A percentile compares a stretch with the other conserved stretches of the same genome.
These are phyloP conservation scores for Athalia circularis DNA, from an alignment of 2,888 invertebrate genomes.

Conservation along the genomic window DNA sequence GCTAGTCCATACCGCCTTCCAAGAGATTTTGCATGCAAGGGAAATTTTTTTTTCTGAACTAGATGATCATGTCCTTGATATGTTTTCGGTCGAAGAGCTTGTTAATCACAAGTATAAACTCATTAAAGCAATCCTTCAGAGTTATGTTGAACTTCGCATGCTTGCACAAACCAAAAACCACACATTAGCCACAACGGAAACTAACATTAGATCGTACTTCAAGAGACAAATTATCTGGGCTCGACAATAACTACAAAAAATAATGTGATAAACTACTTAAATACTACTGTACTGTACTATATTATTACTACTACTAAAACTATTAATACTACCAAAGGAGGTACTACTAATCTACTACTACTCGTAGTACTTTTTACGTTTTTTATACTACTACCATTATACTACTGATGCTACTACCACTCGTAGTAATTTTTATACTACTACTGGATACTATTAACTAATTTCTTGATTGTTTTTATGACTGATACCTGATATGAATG, in stretches of 20 bases:
- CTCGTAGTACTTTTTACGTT: no score
- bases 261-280: no score
- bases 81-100: neutral
- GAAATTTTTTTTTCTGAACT: conserved; percentile 42
- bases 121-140: neutral
- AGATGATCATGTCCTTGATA: conserved; percentile 48
- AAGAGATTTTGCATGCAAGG: conserved; percentile 46
- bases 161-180: conserved; percentile 4
- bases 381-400: no score
- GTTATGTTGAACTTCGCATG: conserved; percentile 1
- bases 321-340: no score
- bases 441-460: no score
- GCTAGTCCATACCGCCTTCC: conserved; percentile 45
- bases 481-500: no score
- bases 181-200: neutral
- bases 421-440: no score
- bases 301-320: no score
- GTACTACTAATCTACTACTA: no score
- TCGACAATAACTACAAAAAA: neutral
- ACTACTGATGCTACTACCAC: no score
- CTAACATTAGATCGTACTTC: conserved; percentile 12
- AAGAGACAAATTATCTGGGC: conserved; percentile 15
- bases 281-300: no score
- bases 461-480: no score
- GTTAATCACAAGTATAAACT: neutral